phyloP scores from a whole-genome alignment of 2,113 vertebrate genomes.

The Bostrychus sinensis region DNA sequence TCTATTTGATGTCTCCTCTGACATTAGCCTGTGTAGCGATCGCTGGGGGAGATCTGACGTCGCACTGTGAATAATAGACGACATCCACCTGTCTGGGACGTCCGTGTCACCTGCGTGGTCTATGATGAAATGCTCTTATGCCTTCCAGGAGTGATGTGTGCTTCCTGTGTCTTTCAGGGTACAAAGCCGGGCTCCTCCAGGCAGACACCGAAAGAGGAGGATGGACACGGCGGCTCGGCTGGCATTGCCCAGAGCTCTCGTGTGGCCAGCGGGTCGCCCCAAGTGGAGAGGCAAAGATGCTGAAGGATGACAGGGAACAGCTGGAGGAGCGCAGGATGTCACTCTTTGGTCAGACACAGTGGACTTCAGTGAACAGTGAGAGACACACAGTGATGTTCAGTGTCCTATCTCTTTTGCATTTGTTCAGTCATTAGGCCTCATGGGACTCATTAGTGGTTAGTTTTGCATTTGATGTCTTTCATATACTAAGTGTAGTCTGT shows the following conservation, averaged over 20 bases:
- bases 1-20: slow-evolving; percentile 74
- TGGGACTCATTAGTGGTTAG: slow-evolving; percentile 18
- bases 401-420: slow-evolving; percentile 9
- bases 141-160: slow-evolving; percentile 52
- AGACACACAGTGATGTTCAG: slow-evolving; percentile 39
- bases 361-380: slow-evolving; percentile 54
- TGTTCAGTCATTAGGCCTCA: neutral
- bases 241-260: slow-evolving; percentile 38
- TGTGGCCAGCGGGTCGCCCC: slow-evolving; percentile 6
- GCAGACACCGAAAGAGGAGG: slow-evolving; percentile 46
- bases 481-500: neutral
- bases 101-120: slow-evolving; percentile 47
- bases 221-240: slow-evolving; percentile 44
- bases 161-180: slow-evolving; percentile 65
- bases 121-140: slow-evolving; percentile 58
- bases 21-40: slow-evolving; percentile 54
- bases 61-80: slow-evolving; percentile 69
- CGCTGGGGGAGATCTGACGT: slow-evolving; percentile 59
- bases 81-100: slow-evolving; percentile 56
- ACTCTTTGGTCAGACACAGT: slow-evolving; percentile 4
- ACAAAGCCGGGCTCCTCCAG: slow-evolving; percentile 39
- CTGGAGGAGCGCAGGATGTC: slow-evolving; percentile 44
- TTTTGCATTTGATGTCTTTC: neutral
- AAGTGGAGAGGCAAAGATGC: slow-evolving; percentile 37
- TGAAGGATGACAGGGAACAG: slow-evolving; percentile 56